phyloP scores from a whole-genome alignment of 2,888 invertebrate species.

The Hemistola chrysoprasaria region DNA sequence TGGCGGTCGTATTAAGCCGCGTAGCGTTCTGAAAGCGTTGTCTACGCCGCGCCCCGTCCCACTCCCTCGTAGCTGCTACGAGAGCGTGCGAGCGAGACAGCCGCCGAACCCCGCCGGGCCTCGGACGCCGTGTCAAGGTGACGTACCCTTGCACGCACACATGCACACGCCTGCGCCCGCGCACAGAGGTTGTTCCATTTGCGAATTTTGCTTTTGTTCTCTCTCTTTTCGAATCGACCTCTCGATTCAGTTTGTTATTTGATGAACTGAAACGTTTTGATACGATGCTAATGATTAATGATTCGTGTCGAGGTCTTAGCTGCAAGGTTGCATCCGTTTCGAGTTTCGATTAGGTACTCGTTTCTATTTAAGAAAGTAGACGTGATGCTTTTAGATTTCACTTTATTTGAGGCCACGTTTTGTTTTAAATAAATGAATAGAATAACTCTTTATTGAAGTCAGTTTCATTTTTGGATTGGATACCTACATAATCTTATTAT shows the following conservation, averaged over 20 bases:
- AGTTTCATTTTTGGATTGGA: no score
- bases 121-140: conserved; percentile 68
- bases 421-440: no score
- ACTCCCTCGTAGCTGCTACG: conserved; percentile 53
- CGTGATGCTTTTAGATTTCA: conserved; percentile 16
- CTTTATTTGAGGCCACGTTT: no score
- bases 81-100: conserved; percentile 49
- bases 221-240: conserved; percentile 28
- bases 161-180: conserved; percentile 41
- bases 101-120: conserved; percentile 63
- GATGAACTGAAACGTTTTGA: conserved; percentile 25
- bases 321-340: no score
- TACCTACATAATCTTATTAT: no score
- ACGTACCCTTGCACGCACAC: conserved; percentile 62
- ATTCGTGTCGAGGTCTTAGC: conserved; percentile 11
- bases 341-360: no score
- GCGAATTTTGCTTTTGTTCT: conserved; percentile 38
- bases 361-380: conserved; percentile 10
- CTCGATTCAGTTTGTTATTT: conserved; percentile 30
- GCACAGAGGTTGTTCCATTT: conserved; percentile 42
- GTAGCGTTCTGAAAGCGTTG: conserved; percentile 80
- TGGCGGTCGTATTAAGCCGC: conserved; percentile 63
- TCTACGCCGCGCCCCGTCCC: conserved; percentile 65
- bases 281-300: conserved; percentile 20
- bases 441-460: no score